These are phyloP conservation scores for Acanthopagrus latus DNA, from an alignment of 2,797 vertebrate genomes.

Conservation along the genomic window DNA sequence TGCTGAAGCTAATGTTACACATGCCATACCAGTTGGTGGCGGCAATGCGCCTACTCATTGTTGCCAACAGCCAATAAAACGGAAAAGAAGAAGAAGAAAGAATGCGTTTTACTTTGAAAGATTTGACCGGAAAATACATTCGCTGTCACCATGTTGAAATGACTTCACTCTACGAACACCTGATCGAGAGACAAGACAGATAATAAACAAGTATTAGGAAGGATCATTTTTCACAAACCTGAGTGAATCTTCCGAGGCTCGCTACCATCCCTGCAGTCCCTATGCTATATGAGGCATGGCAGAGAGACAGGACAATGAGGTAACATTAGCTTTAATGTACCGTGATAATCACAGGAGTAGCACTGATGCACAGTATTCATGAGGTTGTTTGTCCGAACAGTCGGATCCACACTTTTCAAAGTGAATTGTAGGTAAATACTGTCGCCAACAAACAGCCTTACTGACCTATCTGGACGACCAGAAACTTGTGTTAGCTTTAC, in stretches of 20 bases:
- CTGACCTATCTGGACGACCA: not conserved
- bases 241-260: slow-evolving; percentile 16
- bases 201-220: slow-evolving; percentile 47
- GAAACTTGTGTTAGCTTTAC: slow-evolving; percentile 6
- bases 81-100: not conserved
- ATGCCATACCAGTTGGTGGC: not conserved
- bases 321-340: slow-evolving; percentile 36
- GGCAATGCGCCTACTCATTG: not conserved
- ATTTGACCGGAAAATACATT: not conserved
- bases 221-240: not conserved
- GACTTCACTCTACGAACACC: not conserved
- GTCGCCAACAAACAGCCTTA: not conserved
- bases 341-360: not conserved
- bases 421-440: not conserved
- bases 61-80: not conserved
- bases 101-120: slow-evolving; percentile 51
- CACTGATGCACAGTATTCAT: not conserved
- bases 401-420: not conserved
- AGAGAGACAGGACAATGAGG: slow-evolving; percentile 86
- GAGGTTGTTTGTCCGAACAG: not conserved
- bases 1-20: not conserved
- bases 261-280: slow-evolving; percentile 24
- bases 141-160: rapidly evolving
- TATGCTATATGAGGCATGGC: slow-evolving; percentile 82
- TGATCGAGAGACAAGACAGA: slow-evolving; percentile 5